phyloP scores from a whole-genome alignment of 2,113 vertebrate species.

The Ptyas mucosa region DNA sequence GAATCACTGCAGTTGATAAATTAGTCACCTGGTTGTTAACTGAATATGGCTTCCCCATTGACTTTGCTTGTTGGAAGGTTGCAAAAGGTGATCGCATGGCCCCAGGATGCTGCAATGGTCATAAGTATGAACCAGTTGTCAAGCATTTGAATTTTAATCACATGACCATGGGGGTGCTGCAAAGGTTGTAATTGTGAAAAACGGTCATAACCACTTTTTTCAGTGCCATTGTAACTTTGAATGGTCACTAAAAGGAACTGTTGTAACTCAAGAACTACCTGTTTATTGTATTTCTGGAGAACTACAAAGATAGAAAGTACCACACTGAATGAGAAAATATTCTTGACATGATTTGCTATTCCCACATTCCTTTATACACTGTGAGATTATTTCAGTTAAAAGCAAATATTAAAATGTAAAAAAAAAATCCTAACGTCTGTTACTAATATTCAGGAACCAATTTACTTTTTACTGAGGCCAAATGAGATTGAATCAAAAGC shows the following conservation, averaged over 20 bases:
- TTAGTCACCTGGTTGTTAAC: no score
- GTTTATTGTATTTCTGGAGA: not conserved
- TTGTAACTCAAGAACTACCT: not conserved
- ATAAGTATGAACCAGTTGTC: not conserved
- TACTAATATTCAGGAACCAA: not conserved
- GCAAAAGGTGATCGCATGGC: not conserved
- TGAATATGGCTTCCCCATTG: not conserved
- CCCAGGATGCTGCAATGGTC: not conserved
- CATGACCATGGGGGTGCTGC: not conserved
- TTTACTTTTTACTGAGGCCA: not conserved
- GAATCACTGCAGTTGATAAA: not conserved
- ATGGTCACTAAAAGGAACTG: not conserved
- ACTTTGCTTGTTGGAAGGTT: not conserved
- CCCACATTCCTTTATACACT: not conserved
- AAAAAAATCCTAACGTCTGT: not conserved
- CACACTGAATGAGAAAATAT: not conserved
- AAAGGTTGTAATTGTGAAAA: not conserved
- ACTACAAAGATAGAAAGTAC: not conserved
- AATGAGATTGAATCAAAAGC: not conserved
- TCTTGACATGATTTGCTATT: not conserved
- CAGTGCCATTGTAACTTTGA: not conserved
- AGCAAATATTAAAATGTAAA: not conserved
- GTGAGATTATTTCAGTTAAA: not conserved
- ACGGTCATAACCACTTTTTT: not conserved
- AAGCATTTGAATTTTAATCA: not conserved